Percentiles rank a stretch among this genome's conserved stretches.
Conservation (phyloP, 2,888 invertebrate species). For the Vesta saturnalis region DNA sequence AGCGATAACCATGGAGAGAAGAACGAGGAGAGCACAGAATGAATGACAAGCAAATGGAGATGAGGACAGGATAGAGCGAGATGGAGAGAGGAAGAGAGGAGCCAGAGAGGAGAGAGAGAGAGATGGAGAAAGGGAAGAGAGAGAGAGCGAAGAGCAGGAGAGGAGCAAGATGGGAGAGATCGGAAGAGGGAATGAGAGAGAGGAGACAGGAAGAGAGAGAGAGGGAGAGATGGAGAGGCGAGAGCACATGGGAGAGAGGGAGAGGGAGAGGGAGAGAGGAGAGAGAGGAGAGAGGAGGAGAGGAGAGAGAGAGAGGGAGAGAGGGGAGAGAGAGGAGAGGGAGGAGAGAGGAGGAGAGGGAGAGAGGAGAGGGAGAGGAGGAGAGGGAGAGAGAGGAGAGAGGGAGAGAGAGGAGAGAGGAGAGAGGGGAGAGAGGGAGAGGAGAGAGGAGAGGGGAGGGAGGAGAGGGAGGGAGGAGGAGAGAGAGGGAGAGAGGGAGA, state of each 20-base stretch:
- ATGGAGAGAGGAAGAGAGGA: background rate
- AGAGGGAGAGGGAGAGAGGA: background rate
- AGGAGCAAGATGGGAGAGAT: background rate
- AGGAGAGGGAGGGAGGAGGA: too few relatives aligned
- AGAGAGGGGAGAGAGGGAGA: too few relatives aligned
- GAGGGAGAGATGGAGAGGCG: background rate
- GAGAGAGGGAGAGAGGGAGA: too few relatives aligned
- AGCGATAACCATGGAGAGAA: background rate
- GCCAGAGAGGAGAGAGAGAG: background rate
- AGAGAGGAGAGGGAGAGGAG: too few relatives aligned
- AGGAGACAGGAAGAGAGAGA: background rate
- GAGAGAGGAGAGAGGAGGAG: background rate
- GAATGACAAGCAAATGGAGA: background rate
- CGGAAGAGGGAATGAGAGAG: background rate
- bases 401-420: too few relatives aligned
- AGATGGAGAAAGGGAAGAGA: background rate
- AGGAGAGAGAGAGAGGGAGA: background rate
- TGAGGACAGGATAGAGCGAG: background rate
- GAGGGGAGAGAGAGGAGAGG: background rate
- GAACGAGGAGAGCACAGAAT: background rate
- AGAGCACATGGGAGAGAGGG: background rate
- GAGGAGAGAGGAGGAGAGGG: too few relatives aligned
- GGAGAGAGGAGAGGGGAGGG: too few relatives aligned
- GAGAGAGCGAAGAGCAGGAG: background rate
- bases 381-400: too few relatives aligned